Conservation (phyloP, 2,113 vertebrate genomes). For the Dromiciops gliroides region DNA sequence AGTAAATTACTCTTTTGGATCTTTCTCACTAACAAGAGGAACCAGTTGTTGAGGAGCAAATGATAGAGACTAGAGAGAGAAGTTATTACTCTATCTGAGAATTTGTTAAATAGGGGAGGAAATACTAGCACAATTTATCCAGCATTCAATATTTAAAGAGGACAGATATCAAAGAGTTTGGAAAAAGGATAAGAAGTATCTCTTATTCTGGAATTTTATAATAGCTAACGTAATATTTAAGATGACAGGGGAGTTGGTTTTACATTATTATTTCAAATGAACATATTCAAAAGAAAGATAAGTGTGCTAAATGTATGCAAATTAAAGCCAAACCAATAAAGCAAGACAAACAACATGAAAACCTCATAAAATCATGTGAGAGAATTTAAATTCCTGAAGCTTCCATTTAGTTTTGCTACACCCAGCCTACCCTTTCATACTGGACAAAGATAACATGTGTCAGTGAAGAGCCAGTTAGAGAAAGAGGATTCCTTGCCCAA, state of each 20-base stretch:
- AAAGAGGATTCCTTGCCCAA: not conserved
- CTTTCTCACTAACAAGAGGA: not conserved
- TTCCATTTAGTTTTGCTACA: not conserved
- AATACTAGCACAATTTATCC: not conserved
- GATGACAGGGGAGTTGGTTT: not conserved
- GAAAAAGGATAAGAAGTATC: not conserved
- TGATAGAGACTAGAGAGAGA: not conserved
- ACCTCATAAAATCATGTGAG: not conserved
- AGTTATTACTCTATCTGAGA: not conserved
- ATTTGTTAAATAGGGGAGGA: not conserved
- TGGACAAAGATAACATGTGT: not conserved
- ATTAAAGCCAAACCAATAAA: not conserved
- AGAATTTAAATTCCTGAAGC: not conserved
- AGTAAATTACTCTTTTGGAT: not conserved
- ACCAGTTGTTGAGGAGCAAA: not conserved
- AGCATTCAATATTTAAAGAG: not conserved
- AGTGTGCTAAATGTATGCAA: not conserved
- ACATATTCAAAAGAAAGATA: not conserved
- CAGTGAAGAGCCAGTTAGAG: not conserved
- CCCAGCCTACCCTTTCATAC: not conserved
- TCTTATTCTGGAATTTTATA: not conserved
- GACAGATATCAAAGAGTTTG: not conserved
- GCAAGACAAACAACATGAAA: not conserved
- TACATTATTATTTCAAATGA: not conserved
- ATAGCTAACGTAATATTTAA: not conserved